Evolutionary conservation across 2,888 invertebrate species (phyloP), one percentile per base, ranked within the genome.

Genomic region (Pelosia muscerda): DNA sequence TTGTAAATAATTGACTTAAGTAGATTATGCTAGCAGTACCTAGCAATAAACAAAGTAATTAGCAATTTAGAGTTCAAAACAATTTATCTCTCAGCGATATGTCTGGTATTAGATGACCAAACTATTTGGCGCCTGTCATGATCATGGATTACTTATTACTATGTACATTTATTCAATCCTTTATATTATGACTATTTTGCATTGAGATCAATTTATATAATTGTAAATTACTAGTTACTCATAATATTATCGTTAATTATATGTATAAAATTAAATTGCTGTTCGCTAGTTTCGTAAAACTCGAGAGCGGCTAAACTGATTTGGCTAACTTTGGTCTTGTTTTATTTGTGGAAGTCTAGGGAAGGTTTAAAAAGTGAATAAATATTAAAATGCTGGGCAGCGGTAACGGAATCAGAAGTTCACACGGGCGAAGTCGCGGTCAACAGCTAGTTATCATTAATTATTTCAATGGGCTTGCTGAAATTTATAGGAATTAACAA

Each of bases 101-200:
- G 42, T 66, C 53, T 53, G 60, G 62, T 57, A 66, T 49, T 61
- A 49, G 71, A 62, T 65, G 63, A 66, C 72, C 72, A 68, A 63
- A 71, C 68, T 49, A 65, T 58, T 71, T 77, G 73, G 75, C 75
- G 34, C 34, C 57, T 65, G 68, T 67, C 79, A 42, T 9, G 23
- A 15, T 55, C 23, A 55, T 75, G 72, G 65, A 54, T 58, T 22
- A 63, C 68, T 77, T 75, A 74, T 74, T 77, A 68, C 49, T 68
- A 63, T 66, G 56, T 58, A 60, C 49, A 54, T 61, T 55, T 64
- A 67, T 26, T 34, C 49, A 25, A 6, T 22, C 25, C 25, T 67
- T 62, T 61, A 56, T 49, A 62, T 25, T 63, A 5, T 11, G n/a
- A 15, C n/a, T 28, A 22, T 25, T 63, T 2, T 22, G n/a, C 13